Evolutionary conservation across 2,797 vertebrate species (phyloP).

Genomic region (Carcharodon carcharias): DNA sequence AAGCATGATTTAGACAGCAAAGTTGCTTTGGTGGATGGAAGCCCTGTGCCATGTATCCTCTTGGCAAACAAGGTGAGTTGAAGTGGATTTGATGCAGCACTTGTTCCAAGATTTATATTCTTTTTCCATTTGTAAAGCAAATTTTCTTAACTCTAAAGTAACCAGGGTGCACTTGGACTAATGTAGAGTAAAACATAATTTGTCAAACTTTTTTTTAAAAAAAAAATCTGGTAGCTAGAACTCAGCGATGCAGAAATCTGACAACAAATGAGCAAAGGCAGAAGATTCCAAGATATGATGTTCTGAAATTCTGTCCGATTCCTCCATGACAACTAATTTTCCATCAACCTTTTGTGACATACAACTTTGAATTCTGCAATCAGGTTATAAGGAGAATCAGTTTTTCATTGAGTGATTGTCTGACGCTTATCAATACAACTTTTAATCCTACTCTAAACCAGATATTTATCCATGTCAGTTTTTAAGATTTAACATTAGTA

Average conservation of each 20-base stretch:
- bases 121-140: not conserved
- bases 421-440: not conserved
- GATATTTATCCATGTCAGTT: not conserved
- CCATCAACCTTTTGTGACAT: not conserved
- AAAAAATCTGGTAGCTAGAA: not conserved
- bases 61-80: conserved; percentile 74
- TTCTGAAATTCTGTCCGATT: not conserved
- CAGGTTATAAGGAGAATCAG: not conserved
- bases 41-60: conserved; percentile 68
- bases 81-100: not conserved
- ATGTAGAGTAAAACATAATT: not conserved
- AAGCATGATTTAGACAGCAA: conserved; percentile 79
- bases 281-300: not conserved
- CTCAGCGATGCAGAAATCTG: not conserved
- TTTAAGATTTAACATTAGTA: not conserved
- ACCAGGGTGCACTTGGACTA: not conserved
- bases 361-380: not conserved
- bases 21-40: conserved; percentile 58
- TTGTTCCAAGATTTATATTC: not conserved
- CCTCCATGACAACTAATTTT: not conserved
- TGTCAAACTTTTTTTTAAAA: not conserved
- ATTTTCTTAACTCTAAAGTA: not conserved
- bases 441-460: not conserved
- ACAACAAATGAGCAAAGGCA: not conserved
- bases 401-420: not conserved